Conservation (phyloP, 2,797 vertebrate genomes). For the Rhodeus uyekii region DNA sequence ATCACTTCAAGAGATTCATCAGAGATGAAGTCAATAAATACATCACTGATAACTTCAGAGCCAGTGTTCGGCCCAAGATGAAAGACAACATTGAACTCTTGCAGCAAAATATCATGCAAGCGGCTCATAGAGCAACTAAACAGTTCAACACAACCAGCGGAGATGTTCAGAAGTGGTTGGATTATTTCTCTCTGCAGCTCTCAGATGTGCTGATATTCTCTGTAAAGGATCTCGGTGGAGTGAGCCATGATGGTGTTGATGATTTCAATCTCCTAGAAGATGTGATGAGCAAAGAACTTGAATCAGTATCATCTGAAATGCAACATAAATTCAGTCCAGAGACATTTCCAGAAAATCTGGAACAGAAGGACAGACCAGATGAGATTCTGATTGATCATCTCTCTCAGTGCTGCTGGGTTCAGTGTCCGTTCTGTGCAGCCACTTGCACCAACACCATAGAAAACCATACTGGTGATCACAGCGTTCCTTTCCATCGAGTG, state of each 20-base stretch:
- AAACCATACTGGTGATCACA: conserved; percentile 1
- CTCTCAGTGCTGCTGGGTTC: conserved; percentile 8
- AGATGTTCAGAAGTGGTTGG: not conserved
- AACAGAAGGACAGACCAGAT: not conserved
- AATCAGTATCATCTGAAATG: not conserved
- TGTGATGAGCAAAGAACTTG: not conserved
- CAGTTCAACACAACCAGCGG: not conserved
- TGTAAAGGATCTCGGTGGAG: not conserved
- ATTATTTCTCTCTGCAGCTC: not conserved
- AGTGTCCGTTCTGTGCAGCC: not conserved
- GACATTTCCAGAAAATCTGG: not conserved
- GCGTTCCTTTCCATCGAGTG: not conserved
- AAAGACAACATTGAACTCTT: not conserved
- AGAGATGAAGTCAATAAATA: not conserved
- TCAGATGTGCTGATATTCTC: not conserved
- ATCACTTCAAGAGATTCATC: not conserved
- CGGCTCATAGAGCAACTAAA: not conserved
- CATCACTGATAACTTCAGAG: not conserved
- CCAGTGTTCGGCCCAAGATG: not conserved
- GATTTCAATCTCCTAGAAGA: not conserved
- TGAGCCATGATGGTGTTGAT: not conserved
- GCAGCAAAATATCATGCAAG: not conserved
- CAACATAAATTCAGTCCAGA: not conserved
- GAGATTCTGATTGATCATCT: not conserved
- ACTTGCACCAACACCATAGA: not conserved